These are phyloP conservation scores for Calliphora vomitoria DNA, from an alignment of 2,888 invertebrate genomes.

Conservation along the genomic window DNA sequence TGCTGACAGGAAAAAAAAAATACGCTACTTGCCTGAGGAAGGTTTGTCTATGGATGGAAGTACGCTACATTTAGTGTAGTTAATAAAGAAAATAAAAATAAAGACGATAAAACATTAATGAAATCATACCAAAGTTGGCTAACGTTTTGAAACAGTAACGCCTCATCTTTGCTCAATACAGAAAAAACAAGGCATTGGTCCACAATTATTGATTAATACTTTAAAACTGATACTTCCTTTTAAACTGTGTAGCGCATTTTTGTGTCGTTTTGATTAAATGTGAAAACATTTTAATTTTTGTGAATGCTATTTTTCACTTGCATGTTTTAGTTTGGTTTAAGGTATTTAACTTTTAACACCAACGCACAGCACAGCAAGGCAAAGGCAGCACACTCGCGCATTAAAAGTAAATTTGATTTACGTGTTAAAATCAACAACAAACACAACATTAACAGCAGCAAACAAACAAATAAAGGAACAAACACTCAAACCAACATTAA, in stretches of 20 bases:
- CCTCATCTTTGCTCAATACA: no score
- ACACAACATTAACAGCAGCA: conserved; percentile 57
- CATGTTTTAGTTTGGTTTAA: conserved; percentile 42
- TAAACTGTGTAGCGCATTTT: not conserved
- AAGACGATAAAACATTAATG: no score
- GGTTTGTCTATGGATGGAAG: not conserved
- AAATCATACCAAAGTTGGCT: no score
- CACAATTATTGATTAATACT: no score
- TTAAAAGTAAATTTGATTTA: conserved; percentile 71
- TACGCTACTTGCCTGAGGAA: not conserved
- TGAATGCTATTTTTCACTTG: conserved; percentile 14
- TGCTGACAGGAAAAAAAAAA: not conserved
- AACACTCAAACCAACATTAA: conserved; percentile 19
- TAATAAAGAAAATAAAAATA: no score
- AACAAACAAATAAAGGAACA: conserved; percentile 32
- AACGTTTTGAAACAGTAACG: no score
- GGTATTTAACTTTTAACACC: conserved; percentile 66
- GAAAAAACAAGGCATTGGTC: no score
- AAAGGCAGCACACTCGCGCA: conserved; percentile 25
- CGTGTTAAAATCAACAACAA: conserved; percentile 63
- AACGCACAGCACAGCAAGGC: conserved; percentile 52
- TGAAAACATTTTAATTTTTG: not conserved
- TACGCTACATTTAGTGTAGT: not conserved
- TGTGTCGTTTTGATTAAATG: not conserved
- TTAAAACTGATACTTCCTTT: no score